Evolutionary conservation across 2,113 vertebrate genomes (phyloP), one percentile per base, ranked within the genome.

Genomic region (Pseudorhombus dupliciocellatus): DNA sequence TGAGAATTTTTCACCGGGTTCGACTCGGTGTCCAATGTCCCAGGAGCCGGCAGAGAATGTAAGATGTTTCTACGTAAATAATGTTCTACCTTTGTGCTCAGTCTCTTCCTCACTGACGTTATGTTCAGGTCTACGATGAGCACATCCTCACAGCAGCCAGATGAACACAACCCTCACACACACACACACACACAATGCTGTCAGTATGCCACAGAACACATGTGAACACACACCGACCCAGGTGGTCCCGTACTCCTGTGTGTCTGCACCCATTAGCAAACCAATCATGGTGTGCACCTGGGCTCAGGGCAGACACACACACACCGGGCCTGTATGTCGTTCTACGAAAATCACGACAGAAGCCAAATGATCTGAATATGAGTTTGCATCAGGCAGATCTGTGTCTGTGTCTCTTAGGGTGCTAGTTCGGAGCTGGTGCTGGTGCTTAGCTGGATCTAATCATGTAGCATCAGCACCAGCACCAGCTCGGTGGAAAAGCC

Each of bases 221-320:
- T 51, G 44, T 25, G 50, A 69, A 42, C 77, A 50, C 31, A 25
- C 78, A 81, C 70, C 80, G 42, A 55, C 72, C 63, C 88, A 90
- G 87, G 84, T 86, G 84, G 83, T 82, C 60, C 52, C 65, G 70
- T 71, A 72, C 73, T 63, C 68, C 7, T 1, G 30, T 64, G 73
- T 75, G 76, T 79, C 77, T 77, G 46, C 62, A 76, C 75, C 75
- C 71, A 81, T 90, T 91, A 92, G 80, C 82, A 86, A 91, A 86
- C 83, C 88, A 91, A 88, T 90, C 87, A 88, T 80, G 60, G 59
- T 70, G 58, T 84, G 87, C 88, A 92, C 87, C 90, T 91, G 88
- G 74, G 87, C 81, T 6, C 34, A 37, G 34, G 5, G 34, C 34
- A 37, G 34, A 37, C 34, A 37, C 34, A 5, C 34, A 37, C 34